Evolutionary conservation across 2,797 vertebrate species (phyloP), one percentile per base, ranked within the genome.

Genomic region (Enteromius viviparus): DNA sequence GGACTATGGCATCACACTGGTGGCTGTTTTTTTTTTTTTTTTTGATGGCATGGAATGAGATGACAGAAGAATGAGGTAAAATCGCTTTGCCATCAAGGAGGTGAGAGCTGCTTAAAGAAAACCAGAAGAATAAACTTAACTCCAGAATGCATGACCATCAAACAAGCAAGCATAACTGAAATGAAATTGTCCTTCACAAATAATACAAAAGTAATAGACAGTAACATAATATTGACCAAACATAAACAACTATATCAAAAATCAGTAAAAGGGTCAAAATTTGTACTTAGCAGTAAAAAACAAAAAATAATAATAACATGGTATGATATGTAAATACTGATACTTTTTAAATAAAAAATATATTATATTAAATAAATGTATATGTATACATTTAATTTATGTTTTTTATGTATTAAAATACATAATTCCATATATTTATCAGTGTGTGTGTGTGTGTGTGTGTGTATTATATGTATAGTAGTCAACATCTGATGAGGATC

Each of bases 1-100:
- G 64, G 70, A 89, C 76, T 66, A 37, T 40, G 71, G 86, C 77
- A 75, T 89, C 85, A 60, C 62, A 68, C 70, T 7, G 23, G 34
- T 8, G 9, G 72, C 21, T 40, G 10, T 62, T 81, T 78, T 76
- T 10, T 72, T 49, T 19, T 29, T 40, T 4, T 64, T 34, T 72
- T 49, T 72, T 32, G 45, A 71, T 49, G 45, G 15, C 42, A 58
- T 17, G 29, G 82, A 78, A 55, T 69, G 62, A 82, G 78, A 87
- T 77, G 71, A 89, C 91, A 91, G n/a, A 21, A 29, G 29, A 53
- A 81, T 4, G 19, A 32, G 62, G 23, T 6, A 23, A 40, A 72
- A 71, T 53, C 21, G 1, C 37, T 78, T 78, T 72, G 69, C 58
- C 49, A 47, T 51, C 9, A 66, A 77, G 34, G 34, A 14, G 3